phyloP scores from a whole-genome alignment of 2,113 vertebrate genomes.

The Cnemophilus loriae region DNA sequence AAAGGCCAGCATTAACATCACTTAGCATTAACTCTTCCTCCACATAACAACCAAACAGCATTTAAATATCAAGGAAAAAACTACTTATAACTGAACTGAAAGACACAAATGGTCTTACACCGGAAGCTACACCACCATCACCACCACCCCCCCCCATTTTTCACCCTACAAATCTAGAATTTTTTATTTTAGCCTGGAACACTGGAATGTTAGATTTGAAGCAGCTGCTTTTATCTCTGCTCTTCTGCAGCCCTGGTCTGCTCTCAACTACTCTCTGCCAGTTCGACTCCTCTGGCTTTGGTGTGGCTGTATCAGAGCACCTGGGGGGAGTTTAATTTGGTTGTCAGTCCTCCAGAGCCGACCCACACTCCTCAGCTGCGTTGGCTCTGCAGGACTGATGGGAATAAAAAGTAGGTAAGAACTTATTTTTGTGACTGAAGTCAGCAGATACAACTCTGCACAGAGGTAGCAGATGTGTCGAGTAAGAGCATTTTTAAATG shows the following conservation, averaged over 20 bases:
- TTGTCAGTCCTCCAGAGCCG: background rate
- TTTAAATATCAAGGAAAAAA: background rate
- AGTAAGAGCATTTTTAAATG: slow-evolving; percentile 46
- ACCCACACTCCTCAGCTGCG: background rate
- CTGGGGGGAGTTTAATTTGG: background rate
- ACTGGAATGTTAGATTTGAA: background rate
- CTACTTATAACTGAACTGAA: background rate
- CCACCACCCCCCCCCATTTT: too few species aligned
- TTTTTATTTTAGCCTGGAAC: background rate
- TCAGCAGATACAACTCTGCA: background rate
- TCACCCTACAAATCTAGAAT: background rate
- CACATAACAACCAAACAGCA: background rate
- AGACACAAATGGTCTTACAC: background rate
- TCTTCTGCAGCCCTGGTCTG: background rate
- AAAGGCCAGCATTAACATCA: background rate
- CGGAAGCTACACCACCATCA: background rate
- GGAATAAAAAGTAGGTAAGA: slow-evolving; percentile 16
- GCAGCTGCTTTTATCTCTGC: background rate
- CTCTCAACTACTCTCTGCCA: background rate
- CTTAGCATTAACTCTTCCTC: background rate
- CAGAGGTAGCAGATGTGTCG: background rate
- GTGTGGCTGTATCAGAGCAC: background rate
- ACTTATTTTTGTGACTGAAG: slow-evolving; percentile 47
- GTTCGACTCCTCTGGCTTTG: background rate
- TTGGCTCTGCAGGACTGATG: background rate